Conservation (phyloP, 2,888 invertebrate genomes). For the Drosophila helvetica region DNA sequence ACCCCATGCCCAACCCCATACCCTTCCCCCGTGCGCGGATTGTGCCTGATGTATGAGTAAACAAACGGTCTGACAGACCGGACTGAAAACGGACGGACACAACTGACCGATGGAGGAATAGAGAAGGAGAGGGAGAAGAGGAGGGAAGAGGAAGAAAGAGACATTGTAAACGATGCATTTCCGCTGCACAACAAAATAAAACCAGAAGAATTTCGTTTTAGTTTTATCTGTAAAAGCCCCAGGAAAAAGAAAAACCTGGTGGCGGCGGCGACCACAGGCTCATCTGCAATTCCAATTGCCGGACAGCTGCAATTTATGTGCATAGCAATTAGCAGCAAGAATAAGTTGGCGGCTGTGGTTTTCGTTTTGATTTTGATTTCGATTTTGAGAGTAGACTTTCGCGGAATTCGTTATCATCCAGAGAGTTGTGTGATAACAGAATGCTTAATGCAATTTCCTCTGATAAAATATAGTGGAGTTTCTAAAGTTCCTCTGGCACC, state of each 20-base stretch:
- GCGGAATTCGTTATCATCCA: neutral
- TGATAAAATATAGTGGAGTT: too few relatives aligned
- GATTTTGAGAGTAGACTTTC: neutral
- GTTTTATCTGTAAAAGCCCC: conserved; percentile 30
- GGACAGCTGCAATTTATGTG: conserved; percentile 71
- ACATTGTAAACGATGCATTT: conserved; percentile 69
- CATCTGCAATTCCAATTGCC: conserved; percentile 77
- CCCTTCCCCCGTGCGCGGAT: conserved; percentile 13
- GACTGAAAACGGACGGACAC: conserved; percentile 18
- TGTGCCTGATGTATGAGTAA: conserved; percentile 60
- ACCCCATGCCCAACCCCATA: neutral
- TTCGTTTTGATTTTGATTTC: neutral
- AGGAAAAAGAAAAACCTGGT: conserved; percentile 32
- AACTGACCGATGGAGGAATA: conserved; percentile 13
- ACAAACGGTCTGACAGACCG: conserved; percentile 27
- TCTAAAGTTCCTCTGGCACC: neutral
- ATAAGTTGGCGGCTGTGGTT: conserved; percentile 52
- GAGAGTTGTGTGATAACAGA: neutral
- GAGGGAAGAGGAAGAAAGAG: conserved; percentile 27
- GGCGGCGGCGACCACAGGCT: conserved; percentile 38
- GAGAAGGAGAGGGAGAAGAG: neutral
- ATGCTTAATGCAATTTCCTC: neutral
- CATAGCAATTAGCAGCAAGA: conserved; percentile 66
- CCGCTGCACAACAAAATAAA: conserved; percentile 54
- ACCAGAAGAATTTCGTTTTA: conserved; percentile 34